Percentiles rank a stretch among this genome's conserved stretches.
Evolutionary conservation across 1,140 invertebrate genomes (phyloP).

Genomic region (Anoplolepis gracilipes): DNA sequence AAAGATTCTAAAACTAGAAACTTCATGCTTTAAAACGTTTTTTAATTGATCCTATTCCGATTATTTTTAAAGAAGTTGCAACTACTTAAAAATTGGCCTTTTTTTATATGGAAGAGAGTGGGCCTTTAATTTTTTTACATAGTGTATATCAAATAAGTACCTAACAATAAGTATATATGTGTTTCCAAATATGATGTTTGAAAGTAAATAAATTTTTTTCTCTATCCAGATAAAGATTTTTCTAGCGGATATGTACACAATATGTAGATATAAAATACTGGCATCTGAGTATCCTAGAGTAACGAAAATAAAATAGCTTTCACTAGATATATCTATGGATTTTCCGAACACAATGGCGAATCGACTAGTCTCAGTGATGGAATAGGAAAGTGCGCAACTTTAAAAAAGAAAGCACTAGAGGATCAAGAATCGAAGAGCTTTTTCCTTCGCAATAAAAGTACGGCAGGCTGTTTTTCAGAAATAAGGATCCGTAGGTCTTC

Average conservation of each 20-base stretch:
- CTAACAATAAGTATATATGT: too few species aligned
- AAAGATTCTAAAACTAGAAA: too few species aligned
- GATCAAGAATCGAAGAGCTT: slow-evolving; percentile 68
- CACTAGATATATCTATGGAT: slow-evolving; percentile 6
- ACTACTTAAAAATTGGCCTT: too few species aligned
- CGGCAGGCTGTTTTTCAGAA: slow-evolving; percentile 39
- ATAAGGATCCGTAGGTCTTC: slow-evolving; percentile 65
- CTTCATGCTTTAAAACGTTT: too few species aligned
- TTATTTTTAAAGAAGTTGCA: too few species aligned
- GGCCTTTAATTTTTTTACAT: too few species aligned
- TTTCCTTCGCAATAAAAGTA: slow-evolving; percentile 55
- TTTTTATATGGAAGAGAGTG: too few species aligned
- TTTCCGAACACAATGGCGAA: slow-evolving; percentile 8
- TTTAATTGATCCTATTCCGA: too few species aligned
- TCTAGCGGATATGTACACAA: background rate
- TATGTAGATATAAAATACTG: background rate
- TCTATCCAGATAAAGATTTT: background rate
- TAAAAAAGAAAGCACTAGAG: slow-evolving; percentile 29
- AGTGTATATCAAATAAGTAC: too few species aligned
- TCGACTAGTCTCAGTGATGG: slow-evolving; percentile 40
- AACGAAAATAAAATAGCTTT: slow-evolving; percentile 46
- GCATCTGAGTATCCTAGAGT: background rate
- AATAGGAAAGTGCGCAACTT: slow-evolving; percentile 4
- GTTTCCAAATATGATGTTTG: background rate
- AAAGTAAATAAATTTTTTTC: background rate